Evolutionary conservation across 2,113 vertebrate genomes (phyloP), one percentile per base, ranked within the genome.

Genomic region (Actenoides hombroni): DNA sequence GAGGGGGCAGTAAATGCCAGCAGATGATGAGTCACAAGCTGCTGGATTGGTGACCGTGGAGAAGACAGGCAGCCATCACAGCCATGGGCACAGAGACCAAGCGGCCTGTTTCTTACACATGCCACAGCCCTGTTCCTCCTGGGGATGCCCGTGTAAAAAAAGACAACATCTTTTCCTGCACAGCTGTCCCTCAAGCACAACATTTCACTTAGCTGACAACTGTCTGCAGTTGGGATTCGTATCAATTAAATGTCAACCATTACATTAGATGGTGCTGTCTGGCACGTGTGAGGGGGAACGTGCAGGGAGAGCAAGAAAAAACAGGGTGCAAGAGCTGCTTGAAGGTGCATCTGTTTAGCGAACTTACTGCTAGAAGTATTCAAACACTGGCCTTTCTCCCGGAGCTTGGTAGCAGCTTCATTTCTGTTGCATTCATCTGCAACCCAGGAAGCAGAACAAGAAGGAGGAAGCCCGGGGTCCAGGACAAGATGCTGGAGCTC

Each of bases 251-350:
- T 5, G 19, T 42, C 46, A 65, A n/a, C 24, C 29, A 33, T 37
- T 86, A 46, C 25, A 48, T 39, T 20, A 60, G 12, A n/a, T 10
- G 15, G 37, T 16, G 57, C 49, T 19, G 26, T 7, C 39, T 25
- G 25, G 20, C 73, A 49, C 0, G 1, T 29, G 51, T 0, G 3
- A 73, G 13, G 33, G 21, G 6, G 29, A 2, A 46, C 3, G 0
- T 4, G 26, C 3, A 20, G 16, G 25, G 25, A 74, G 37, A 70
- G 28, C 42, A 33, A 91, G 42, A 17, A 78, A 17, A 79, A 64
- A 21, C 23, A 29, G 31, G 11, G 39, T 37, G 42, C 13, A 33
- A 39, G 51, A 70, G 13, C 24, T 57, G 60, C 56, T 61, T n/a
- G 33, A 63, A 87, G 71, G 46, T 2, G 1, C 19, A 35, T 13